Conservation (phyloP, 2,888 invertebrate genomes). For the Habrosyne pyritoides region DNA sequence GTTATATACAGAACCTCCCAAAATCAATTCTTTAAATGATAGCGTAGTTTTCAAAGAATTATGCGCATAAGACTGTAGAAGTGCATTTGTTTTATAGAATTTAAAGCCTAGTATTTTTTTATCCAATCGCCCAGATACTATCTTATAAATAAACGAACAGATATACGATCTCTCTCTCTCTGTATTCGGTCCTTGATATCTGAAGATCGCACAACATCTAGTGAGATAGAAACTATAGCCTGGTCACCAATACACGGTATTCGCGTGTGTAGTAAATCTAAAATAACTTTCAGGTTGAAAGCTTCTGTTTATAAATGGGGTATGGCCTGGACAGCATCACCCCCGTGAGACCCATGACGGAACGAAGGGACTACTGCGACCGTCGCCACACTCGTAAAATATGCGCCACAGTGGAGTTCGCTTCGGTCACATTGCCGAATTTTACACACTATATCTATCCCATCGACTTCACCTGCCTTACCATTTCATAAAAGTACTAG, state of each 20-base stretch:
- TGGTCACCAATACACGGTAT: slow-evolving; percentile 8
- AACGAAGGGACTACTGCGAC: slow-evolving; percentile 15
- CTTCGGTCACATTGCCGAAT: slow-evolving; percentile 21
- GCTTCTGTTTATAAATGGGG: slow-evolving; percentile 50
- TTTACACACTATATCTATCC: slow-evolving; percentile 29
- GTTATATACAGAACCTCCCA: too few species aligned
- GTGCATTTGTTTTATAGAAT: too few species aligned
- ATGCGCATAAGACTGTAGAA: too few species aligned
- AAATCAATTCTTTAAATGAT: too few species aligned
- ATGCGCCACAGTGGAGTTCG: slow-evolving; percentile 16
- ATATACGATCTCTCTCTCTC: too few species aligned
- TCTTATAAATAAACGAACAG: too few species aligned
- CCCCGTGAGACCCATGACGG: slow-evolving; percentile 30
- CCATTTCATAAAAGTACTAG: neutral
- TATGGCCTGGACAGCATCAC: neutral
- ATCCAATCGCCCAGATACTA: too few species aligned
- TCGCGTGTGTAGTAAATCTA: slow-evolving; percentile 42
- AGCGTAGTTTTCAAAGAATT: too few species aligned
- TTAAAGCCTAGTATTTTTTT: too few species aligned
- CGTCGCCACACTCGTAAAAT: slow-evolving; percentile 24
- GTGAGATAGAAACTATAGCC: neutral
- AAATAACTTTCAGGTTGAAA: slow-evolving; percentile 52
- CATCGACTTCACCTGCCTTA: slow-evolving; percentile 9
- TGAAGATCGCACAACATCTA: slow-evolving; percentile 20
- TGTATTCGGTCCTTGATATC: too few species aligned